A percentile compares a stretch with the other conserved stretches of the same genome.
Conservation (phyloP, 2,113 vertebrate species). For the Oreochromis spilurus region DNA sequence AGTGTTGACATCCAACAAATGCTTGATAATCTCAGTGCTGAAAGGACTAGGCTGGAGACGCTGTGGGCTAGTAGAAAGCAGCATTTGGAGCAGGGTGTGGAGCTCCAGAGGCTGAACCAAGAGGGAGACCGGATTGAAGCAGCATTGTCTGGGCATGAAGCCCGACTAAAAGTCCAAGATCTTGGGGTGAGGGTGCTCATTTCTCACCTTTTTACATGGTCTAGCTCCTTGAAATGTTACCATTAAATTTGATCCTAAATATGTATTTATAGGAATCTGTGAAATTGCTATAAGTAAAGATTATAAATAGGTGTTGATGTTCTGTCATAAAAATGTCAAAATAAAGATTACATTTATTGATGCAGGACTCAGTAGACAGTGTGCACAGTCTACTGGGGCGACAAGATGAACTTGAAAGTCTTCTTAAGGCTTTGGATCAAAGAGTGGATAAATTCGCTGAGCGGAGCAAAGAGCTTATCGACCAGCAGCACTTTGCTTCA, state of each 20-base stretch:
- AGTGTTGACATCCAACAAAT: slow-evolving; percentile 53
- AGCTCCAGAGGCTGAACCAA: slow-evolving; percentile 77
- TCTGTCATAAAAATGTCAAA: neutral
- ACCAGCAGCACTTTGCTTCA: slow-evolving; percentile 67
- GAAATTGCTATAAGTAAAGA: neutral
- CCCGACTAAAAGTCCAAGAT: slow-evolving; percentile 73
- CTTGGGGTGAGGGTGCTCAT: slow-evolving; percentile 73
- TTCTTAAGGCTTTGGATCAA: slow-evolving; percentile 74
- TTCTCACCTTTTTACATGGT: neutral
- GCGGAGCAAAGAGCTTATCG: slow-evolving; percentile 65
- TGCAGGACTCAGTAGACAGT: slow-evolving; percentile 78
- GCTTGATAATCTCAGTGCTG: slow-evolving; percentile 60
- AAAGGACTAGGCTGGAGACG: slow-evolving; percentile 65
- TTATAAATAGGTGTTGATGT: neutral
- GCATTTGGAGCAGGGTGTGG: slow-evolving; percentile 72
- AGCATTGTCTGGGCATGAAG: slow-evolving; percentile 76
- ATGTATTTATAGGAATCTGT: neutral
- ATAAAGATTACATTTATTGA: neutral
- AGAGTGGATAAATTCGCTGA: slow-evolving; percentile 66
- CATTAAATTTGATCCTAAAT: neutral
- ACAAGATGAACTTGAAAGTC: slow-evolving; percentile 77
- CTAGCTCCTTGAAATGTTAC: neutral
- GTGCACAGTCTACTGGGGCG: slow-evolving; percentile 75
- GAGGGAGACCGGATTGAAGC: slow-evolving; percentile 79
- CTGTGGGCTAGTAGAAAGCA: slow-evolving; percentile 69